A percentile compares a stretch with the other conserved stretches of the same genome.
Evolutionary conservation across 1,140 invertebrate species (phyloP).

Genomic region (Daktulosphaira vitifoliae): DNA sequence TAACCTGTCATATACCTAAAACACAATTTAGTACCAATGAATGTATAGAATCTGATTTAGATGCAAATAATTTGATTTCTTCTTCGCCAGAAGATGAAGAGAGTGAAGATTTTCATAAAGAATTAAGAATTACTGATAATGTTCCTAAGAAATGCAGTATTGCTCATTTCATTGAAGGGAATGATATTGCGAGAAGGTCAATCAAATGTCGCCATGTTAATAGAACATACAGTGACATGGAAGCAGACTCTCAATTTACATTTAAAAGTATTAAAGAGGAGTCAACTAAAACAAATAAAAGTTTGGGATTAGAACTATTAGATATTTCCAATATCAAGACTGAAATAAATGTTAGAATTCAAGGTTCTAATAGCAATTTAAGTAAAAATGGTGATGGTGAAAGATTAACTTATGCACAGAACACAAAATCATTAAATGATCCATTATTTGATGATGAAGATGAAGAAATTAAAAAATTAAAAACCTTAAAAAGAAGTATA

Average conservation of each 20-base stretch:
- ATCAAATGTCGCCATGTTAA: conserved; percentile 43
- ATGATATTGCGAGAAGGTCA: conserved; percentile 65
- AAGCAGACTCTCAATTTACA: conserved; percentile 7
- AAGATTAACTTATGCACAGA: conserved; percentile 25
- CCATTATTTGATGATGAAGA: conserved; percentile 37
- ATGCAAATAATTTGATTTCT: conserved; percentile 40
- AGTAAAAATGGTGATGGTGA: conserved; percentile 35
- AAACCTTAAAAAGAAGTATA: conserved; percentile 36
- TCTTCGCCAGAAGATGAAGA: conserved; percentile 41
- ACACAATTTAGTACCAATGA: conserved; percentile 11
- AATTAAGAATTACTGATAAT: conserved; percentile 18
- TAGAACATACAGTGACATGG: conserved; percentile 31
- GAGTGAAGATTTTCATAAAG: conserved; percentile 37
- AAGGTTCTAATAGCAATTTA: conserved; percentile 43
- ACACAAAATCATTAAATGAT: conserved; percentile 33
- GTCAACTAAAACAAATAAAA: background rate
- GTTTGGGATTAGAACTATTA: background rate
- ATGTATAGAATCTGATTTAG: conserved; percentile 35
- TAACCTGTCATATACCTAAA: background rate
- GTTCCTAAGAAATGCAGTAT: conserved; percentile 33
- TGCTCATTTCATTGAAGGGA: conserved; percentile 41
- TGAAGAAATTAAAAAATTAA: conserved; percentile 36
- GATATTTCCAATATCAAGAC: conserved; percentile 24
- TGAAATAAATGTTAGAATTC: conserved; percentile 40
- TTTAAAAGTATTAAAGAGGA: background rate